Percentiles rank a stretch among this genome's conserved stretches.
Evolutionary conservation across 2,797 vertebrate genomes (phyloP).

Genomic region (Gymnopithys bicolor): DNA sequence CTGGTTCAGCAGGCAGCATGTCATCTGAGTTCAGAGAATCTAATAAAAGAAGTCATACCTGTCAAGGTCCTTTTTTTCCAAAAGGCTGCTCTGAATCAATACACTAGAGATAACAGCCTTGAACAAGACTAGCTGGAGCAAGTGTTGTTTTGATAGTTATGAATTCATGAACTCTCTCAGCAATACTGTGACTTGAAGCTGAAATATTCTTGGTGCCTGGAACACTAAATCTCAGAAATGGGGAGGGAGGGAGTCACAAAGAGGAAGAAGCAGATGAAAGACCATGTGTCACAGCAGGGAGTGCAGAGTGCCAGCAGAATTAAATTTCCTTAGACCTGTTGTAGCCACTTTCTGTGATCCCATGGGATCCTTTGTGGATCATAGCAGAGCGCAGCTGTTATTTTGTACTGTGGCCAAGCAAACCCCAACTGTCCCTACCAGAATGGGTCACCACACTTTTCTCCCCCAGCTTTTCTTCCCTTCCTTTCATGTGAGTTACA

Average conservation of each 20-base stretch:
- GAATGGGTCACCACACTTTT: not conserved
- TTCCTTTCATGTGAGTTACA: not conserved
- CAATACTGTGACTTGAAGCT: not conserved
- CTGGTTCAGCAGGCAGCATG: not conserved
- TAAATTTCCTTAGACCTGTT: not conserved
- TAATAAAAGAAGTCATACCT: not conserved
- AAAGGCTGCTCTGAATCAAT: slow-evolving; percentile 7
- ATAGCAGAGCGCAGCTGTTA: not conserved
- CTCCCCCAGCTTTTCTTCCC: not conserved
- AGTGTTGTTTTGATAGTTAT: not conserved
- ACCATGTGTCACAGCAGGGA: not conserved
- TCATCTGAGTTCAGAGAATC: not conserved
- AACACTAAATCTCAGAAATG: not conserved
- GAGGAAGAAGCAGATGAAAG: not conserved
- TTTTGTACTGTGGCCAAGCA: not conserved
- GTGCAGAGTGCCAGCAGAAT: not conserved
- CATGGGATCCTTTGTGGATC: not conserved
- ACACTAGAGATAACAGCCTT: not conserved
- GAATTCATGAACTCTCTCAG: not conserved
- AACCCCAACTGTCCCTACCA: not conserved
- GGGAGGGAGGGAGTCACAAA: not conserved
- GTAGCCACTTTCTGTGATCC: not conserved
- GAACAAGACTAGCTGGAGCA: not conserved
- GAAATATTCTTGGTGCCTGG: not conserved
- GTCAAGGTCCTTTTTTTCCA: not conserved